phyloP scores from a whole-genome alignment of 2,797 vertebrate genomes.

The Malurus splendens region DNA sequence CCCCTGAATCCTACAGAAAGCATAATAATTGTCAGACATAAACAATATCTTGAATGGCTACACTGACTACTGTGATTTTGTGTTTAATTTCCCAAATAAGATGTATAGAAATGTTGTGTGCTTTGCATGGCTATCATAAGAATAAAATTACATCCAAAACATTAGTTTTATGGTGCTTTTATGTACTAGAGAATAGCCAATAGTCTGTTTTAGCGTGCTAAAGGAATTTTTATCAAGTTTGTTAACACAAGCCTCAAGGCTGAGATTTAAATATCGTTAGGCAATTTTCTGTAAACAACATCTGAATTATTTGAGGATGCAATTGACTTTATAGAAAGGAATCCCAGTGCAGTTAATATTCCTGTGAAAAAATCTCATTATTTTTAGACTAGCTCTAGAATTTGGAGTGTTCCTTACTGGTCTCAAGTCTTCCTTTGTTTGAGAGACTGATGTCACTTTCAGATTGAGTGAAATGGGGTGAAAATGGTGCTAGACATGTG shows the following conservation, averaged over 20 bases:
- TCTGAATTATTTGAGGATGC: background rate
- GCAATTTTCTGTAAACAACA: background rate
- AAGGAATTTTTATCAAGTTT: background rate
- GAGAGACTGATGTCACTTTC: background rate
- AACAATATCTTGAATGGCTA: background rate
- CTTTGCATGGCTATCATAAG: background rate
- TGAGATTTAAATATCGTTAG: background rate
- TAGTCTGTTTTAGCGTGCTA: background rate
- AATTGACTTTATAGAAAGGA: background rate
- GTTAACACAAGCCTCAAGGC: background rate
- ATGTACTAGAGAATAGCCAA: background rate
- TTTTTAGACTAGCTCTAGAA: background rate
- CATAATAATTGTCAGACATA: background rate
- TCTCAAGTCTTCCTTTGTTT: background rate
- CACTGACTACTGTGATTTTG: background rate
- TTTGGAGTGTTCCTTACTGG: background rate
- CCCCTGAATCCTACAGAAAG: background rate
- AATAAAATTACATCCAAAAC: background rate
- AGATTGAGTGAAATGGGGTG: background rate
- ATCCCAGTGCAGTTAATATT: background rate
- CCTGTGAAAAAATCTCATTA: background rate
- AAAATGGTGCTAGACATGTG: background rate
- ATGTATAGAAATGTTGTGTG: background rate
- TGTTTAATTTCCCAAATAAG: background rate
- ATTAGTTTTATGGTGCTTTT: background rate